These are phyloP conservation scores for Leptoteleia sp. DNA, from an alignment of 1,140 invertebrate species.

Conservation along the genomic window DNA sequence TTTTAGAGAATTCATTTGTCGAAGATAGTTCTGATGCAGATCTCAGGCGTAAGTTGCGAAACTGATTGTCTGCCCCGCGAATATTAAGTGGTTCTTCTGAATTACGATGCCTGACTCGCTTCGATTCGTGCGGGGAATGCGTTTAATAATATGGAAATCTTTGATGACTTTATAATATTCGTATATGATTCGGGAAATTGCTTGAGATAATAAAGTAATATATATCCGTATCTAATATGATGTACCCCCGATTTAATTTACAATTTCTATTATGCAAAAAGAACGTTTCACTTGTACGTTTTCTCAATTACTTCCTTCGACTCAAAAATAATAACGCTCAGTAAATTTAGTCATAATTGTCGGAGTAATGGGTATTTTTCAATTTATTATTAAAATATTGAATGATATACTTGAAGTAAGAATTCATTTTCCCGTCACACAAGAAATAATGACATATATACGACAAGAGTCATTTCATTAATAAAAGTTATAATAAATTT, in stretches of 20 bases:
- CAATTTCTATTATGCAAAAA: neutral
- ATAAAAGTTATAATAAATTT: slow-evolving; percentile 39
- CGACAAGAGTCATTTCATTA: slow-evolving; percentile 19
- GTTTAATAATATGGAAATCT: slow-evolving; percentile 47
- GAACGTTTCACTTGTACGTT: neutral
- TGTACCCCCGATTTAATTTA: slow-evolving; percentile 13
- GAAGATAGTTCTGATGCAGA: slow-evolving; percentile 56
- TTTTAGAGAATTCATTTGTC: slow-evolving; percentile 61
- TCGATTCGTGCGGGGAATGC: slow-evolving; percentile 57
- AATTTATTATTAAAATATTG: no score
- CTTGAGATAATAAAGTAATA: slow-evolving; percentile 27
- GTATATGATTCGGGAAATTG: slow-evolving; percentile 44
- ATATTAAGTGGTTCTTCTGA: slow-evolving; percentile 53
- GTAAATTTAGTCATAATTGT: no score
- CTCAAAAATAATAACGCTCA: neutral
- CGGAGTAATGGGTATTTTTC: no score
- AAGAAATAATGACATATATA: slow-evolving; percentile 19
- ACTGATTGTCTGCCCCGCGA: slow-evolving; percentile 58
- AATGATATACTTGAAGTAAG: neutral
- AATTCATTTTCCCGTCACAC: slow-evolving; percentile 17
- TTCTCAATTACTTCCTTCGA: neutral
- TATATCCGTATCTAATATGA: neutral
- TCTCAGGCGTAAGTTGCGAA: slow-evolving; percentile 57
- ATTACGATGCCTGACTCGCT: slow-evolving; percentile 50
- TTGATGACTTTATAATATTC: slow-evolving; percentile 56